phyloP scores from a whole-genome alignment of 2,888 invertebrate genomes.

The Perizoma affinitatum region DNA sequence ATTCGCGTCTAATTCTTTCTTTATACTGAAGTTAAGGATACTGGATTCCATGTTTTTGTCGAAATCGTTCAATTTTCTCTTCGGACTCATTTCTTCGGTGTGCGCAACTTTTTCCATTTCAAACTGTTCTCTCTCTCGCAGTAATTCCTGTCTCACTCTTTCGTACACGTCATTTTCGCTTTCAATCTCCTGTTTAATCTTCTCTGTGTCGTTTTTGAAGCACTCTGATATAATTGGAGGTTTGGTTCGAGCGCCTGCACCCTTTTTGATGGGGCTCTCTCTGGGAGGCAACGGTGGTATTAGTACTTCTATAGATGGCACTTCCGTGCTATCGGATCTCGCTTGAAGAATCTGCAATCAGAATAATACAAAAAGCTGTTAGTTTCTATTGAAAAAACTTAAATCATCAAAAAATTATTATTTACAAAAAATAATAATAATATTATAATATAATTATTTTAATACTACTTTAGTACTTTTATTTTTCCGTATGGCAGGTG shows the following conservation, averaged over 20 bases:
- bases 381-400: too few relatives aligned
- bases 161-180: constrained; percentile 41
- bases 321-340: constrained; percentile 52
- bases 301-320: constrained; percentile 55
- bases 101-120: constrained; percentile 10
- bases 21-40: neutral
- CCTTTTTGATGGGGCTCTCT: constrained; percentile 37
- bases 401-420: too few relatives aligned
- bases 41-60: neutral
- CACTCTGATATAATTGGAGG: constrained; percentile 47
- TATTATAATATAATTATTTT: too few relatives aligned
- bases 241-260: constrained; percentile 46
- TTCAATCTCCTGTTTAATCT: constrained; percentile 31
- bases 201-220: constrained; percentile 39
- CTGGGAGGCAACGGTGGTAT: constrained; percentile 28
- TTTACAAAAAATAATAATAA: too few relatives aligned
- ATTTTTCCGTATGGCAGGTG: too few relatives aligned
- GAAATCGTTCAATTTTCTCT: neutral
- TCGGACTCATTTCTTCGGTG: constrained; percentile 8
- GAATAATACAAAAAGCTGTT: neutral
- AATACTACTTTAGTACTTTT: too few relatives aligned
- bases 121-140: constrained; percentile 23
- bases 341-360: constrained; percentile 50
- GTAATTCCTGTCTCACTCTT: constrained; percentile 33
- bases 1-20: constrained; percentile 33